Evolutionary conservation across 2,888 invertebrate species (phyloP).

Genomic region (Drosophila ezoana): DNA sequence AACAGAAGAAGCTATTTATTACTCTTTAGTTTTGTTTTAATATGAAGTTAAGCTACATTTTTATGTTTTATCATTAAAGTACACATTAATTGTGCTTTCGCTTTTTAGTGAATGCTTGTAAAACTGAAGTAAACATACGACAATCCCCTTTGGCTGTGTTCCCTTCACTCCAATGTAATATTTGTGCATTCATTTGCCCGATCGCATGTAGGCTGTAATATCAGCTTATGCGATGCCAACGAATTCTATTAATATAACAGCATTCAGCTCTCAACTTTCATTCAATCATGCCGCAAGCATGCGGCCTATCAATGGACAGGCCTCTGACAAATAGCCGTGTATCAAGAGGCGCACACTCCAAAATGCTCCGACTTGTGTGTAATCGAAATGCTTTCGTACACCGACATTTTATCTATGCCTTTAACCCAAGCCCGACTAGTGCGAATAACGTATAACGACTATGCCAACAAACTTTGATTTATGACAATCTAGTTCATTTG

Average conservation of each 20-base stretch:
- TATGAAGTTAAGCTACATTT: too few relatives aligned
- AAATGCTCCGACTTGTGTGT: conserved; percentile 5
- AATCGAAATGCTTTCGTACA: conserved; percentile 32
- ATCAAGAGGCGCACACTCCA: conserved; percentile 13
- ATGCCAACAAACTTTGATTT: conserved; percentile 71
- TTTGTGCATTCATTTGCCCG: too few relatives aligned
- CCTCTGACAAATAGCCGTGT: conserved; percentile 32
- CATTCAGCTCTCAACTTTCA: not conserved
- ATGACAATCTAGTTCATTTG: conserved; percentile 77
- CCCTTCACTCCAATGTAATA: too few relatives aligned
- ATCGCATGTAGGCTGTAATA: not conserved
- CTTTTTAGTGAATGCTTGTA: too few relatives aligned
- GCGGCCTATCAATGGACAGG: conserved; percentile 4
- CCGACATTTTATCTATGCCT: conserved; percentile 59
- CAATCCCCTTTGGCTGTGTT: too few relatives aligned
- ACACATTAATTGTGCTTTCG: too few relatives aligned
- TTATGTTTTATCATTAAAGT: too few relatives aligned
- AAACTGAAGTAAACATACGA: too few relatives aligned
- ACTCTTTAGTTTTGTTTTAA: too few relatives aligned
- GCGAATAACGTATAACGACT: conserved; percentile 47
- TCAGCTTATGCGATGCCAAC: not conserved
- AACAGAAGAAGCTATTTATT: too few relatives aligned
- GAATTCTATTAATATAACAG: not conserved
- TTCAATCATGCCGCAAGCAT: conserved; percentile 6
- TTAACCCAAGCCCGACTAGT: conserved; percentile 40